Base-by-base conservation (phyloP, 92 coral and sea anemone genomes). In the Parazoanthus atlanticus region DNA sequence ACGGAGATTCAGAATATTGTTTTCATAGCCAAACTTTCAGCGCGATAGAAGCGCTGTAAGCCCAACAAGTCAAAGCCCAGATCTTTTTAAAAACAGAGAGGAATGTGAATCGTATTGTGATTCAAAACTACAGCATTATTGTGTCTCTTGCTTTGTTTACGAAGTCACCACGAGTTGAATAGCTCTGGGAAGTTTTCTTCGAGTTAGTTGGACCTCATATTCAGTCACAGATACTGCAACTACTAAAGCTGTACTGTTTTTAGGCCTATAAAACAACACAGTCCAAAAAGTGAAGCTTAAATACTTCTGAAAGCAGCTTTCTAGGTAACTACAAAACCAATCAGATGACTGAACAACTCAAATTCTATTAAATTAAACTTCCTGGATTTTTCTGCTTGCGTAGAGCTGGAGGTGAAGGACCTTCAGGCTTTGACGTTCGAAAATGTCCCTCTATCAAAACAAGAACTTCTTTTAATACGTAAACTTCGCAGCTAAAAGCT, bases 81-180 rank as follows among this genome's bases (percentile, higher is more conserved):
- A 54, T 61, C 72, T 61, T 81, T 61, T 61, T 33, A 29, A 81
- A 81, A 81, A 61, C 82, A 78, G 36, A 73, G 21, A 33, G 28
- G 79, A 41, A 38, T 40, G 16, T 28, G 36, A 47, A 43, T 16
- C 29, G 66, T 78, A 36, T 75, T 75, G 28, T 41, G 79, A 75
- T 33, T 19, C 40, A 75, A 26, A 75, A 75, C 52, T 75, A 15
- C 26, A n/a, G 52, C 36, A 33, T 34, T 0, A 75, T 13, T 3
- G 15, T 36, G 49, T 21, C 25, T 33, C 31, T 75, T 33, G 40
- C 11, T 10, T n/a, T 19, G 40, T 38, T 75, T 36, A 75, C 31
- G 25, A n/a, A 21, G 31, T 16, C 78, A 13, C 13, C 25, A 31
- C 40, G 25, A 33, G 78, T 74, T 34, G 43, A 74, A 30, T 72